phyloP scores from a whole-genome alignment of 2,797 vertebrate genomes.

The Myotis myotis region DNA sequence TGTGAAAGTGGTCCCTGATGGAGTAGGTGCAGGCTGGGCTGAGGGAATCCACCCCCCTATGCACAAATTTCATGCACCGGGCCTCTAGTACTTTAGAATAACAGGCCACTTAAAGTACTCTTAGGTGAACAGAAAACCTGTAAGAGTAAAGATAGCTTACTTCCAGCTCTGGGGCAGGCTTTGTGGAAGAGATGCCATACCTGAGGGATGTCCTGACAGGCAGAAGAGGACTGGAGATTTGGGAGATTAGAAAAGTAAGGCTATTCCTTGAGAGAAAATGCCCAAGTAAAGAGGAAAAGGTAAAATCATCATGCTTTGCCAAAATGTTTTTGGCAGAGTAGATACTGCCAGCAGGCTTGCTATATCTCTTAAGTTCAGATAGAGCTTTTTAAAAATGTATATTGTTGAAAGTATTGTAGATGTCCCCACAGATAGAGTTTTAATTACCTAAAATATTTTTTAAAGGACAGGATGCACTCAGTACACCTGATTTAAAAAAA shows the following conservation, averaged over 20 bases:
- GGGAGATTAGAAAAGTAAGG: background rate
- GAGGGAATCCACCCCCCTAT: too few relatives aligned
- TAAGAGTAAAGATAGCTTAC: background rate
- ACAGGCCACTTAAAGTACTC: background rate
- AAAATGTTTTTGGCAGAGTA: background rate
- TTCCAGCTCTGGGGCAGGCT: background rate
- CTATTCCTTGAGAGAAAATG: background rate
- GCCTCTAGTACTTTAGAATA: background rate
- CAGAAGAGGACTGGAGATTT: background rate
- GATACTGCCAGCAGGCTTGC: background rate
- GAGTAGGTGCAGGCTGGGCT: too few relatives aligned
- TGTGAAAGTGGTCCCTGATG: too few relatives aligned
- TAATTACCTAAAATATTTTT: background rate
- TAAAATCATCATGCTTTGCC: background rate
- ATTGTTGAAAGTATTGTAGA: background rate
- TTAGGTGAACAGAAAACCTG: background rate
- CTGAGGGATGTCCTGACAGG: background rate
- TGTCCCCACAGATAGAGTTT: background rate
- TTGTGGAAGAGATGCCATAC: background rate
- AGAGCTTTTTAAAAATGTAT: background rate
- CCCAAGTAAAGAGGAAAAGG: background rate
- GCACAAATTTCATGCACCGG: too few relatives aligned
- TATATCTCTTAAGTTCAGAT: background rate
- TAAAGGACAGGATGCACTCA: conserved; percentile 3
- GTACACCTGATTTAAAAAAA: background rate